Percentiles rank a stretch among this genome's conserved stretches.
These are phyloP conservation scores for Acrobasis repandana DNA, from an alignment of 2,888 invertebrate species.

Conservation along the genomic window DNA sequence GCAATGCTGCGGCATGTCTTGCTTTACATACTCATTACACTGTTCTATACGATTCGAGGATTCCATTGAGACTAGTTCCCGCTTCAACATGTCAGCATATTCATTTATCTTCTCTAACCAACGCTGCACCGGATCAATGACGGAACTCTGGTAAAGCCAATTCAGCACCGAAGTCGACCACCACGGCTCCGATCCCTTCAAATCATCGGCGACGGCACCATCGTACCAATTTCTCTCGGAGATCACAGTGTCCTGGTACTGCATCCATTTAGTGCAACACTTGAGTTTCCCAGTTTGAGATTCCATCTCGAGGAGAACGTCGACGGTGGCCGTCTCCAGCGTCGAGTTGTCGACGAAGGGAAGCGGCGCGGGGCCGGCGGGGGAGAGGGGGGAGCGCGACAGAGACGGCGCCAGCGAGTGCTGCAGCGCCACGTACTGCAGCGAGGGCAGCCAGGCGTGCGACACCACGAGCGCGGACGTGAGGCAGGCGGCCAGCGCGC, in stretches of 20 bases:
- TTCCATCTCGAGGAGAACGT: constrained; percentile 29
- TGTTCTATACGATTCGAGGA: constrained; percentile 20
- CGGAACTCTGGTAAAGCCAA: constrained; percentile 66
- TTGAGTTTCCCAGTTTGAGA: constrained; percentile 34
- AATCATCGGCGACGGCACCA: constrained; percentile 43
- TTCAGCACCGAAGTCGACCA: constrained; percentile 58
- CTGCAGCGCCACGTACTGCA: constrained; percentile 33
- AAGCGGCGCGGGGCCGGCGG: constrained; percentile 34
- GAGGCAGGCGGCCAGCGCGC: constrained; percentile 50
- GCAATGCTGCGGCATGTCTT: constrained; percentile 35
- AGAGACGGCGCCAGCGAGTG: constrained; percentile 39
- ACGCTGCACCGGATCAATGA: constrained; percentile 62
- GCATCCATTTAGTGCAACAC: constrained; percentile 62
- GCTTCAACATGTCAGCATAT: constrained; percentile 44
- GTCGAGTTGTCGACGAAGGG: constrained; percentile 36
- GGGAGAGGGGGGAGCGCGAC: constrained; percentile 34
- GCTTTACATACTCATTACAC: constrained; percentile 25
- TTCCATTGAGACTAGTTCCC: constrained; percentile 23
- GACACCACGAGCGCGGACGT: constrained; percentile 35
- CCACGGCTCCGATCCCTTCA: constrained; percentile 54
- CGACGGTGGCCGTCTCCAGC: constrained; percentile 35
- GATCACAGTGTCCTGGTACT: constrained; percentile 39
- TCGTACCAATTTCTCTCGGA: constrained; percentile 46
- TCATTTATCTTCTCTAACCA: constrained; percentile 64
- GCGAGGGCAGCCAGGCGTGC: constrained; percentile 27